A percentile compares a stretch with the other conserved stretches of the same genome.
phyloP scores from a whole-genome alignment of 2,888 invertebrate genomes.

The Rhagonycha lutea region DNA sequence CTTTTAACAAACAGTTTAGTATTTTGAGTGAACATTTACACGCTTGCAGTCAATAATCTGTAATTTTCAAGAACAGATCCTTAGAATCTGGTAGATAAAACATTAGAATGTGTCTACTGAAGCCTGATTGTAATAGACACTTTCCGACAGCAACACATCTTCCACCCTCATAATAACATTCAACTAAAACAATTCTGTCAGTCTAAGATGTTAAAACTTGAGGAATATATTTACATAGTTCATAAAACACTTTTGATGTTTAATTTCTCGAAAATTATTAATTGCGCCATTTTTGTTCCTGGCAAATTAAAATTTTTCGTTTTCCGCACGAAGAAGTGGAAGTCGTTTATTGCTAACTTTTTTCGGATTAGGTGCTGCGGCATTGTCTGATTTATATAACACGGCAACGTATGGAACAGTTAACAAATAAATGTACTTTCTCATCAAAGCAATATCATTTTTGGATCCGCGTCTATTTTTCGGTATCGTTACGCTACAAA shows the following conservation, averaged over 20 bases:
- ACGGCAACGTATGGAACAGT: constrained; percentile 11
- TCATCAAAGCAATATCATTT: constrained; percentile 15
- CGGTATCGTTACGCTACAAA: constrained; percentile 19
- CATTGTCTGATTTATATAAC: constrained; percentile 20
- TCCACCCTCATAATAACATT: not conserved
- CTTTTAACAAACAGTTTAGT: not conserved
- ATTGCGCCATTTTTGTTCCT: constrained; percentile 1
- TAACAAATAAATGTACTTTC: constrained; percentile 18
- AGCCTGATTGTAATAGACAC: not conserved
- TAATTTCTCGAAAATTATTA: not conserved
- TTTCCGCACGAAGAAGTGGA: not conserved
- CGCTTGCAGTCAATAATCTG: not conserved
- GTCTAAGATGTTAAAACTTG: constrained; percentile 3
- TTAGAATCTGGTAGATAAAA: not conserved
- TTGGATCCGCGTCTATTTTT: constrained; percentile 12
- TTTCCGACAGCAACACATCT: constrained; percentile 1
- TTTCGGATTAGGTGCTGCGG: not conserved
- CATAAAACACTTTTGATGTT: not conserved
- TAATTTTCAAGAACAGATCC: not conserved
- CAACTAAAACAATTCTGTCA: constrained; percentile 3
- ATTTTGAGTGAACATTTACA: not conserved
- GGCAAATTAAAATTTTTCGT: not conserved
- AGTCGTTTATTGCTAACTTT: constrained; percentile 21
- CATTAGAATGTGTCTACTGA: not conserved
- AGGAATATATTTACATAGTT: constrained; percentile 2